Conservation (phyloP, 2,888 invertebrate species). For the Acanthoscelides obtectus region DNA sequence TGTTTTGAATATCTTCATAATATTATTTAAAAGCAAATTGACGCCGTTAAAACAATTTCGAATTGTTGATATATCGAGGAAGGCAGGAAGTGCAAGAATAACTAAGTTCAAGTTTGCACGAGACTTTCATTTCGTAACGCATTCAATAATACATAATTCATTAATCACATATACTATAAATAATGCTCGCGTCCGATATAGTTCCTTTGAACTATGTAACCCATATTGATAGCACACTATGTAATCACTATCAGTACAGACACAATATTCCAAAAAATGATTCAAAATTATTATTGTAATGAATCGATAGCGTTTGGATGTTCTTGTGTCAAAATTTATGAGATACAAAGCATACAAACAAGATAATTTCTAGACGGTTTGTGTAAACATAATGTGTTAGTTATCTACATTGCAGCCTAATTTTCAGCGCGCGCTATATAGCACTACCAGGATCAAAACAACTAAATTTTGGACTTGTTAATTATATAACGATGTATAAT, state of each 20-base stretch:
- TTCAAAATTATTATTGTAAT: neutral
- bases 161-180: neutral
- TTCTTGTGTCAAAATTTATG: neutral
- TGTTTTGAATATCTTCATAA: no score
- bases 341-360: neutral
- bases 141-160: neutral
- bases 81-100: neutral
- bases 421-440: neutral
- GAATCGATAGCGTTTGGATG: neutral
- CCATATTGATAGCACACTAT: neutral
- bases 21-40: neutral
- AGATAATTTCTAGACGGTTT: neutral
- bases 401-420: neutral
- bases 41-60: neutral
- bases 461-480: neutral
- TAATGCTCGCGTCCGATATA: neutral
- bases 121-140: neutral
- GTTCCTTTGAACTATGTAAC: neutral
- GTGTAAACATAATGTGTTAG: neutral
- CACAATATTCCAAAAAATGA: neutral
- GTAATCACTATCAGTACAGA: neutral
- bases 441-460: neutral
- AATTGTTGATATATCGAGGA: neutral
- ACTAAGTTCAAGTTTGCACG: neutral
- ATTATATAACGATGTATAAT: neutral